Percentiles rank a stretch among this genome's conserved stretches.
phyloP scores from a whole-genome alignment of 2,113 vertebrate species.

The human (Homo sapiens) region DNA sequence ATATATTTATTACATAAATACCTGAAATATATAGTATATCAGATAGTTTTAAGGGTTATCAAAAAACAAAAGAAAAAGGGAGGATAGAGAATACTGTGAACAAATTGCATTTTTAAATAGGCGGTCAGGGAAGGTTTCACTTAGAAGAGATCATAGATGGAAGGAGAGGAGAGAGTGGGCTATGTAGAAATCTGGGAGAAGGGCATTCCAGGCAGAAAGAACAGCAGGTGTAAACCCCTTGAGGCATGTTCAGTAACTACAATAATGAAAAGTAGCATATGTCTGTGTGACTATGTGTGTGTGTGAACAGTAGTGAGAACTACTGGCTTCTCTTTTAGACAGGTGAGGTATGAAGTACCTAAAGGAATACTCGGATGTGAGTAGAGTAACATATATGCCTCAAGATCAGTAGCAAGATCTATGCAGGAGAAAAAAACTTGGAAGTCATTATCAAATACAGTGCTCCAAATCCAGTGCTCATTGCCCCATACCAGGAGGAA shows the following conservation, averaged over 20 bases:
- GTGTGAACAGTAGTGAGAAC: neutral
- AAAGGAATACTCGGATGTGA: neutral
- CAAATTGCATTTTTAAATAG: neutral
- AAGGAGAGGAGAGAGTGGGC: neutral
- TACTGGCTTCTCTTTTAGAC: neutral
- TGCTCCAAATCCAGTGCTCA: neutral
- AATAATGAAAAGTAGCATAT: neutral
- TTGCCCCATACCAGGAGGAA: neutral
- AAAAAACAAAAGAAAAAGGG: neutral
- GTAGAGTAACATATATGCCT: neutral
- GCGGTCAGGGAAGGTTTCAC: neutral
- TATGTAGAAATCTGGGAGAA: neutral
- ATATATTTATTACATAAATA: neutral
- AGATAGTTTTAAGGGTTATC: neutral
- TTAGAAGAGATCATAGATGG: neutral
- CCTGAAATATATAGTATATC: neutral
- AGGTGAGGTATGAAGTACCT: neutral
- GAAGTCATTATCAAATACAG: neutral
- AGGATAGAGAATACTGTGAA: neutral
- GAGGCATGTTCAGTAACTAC: neutral
- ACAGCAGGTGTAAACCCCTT: neutral
- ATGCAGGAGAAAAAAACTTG: neutral
- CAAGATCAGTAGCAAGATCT: neutral
- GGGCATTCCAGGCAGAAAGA: neutral
- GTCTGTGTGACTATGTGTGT: neutral